Evolutionary conservation across 2,888 invertebrate species (phyloP), one percentile per base, ranked within the genome.

Genomic region (Troides oblongomaculatus): DNA sequence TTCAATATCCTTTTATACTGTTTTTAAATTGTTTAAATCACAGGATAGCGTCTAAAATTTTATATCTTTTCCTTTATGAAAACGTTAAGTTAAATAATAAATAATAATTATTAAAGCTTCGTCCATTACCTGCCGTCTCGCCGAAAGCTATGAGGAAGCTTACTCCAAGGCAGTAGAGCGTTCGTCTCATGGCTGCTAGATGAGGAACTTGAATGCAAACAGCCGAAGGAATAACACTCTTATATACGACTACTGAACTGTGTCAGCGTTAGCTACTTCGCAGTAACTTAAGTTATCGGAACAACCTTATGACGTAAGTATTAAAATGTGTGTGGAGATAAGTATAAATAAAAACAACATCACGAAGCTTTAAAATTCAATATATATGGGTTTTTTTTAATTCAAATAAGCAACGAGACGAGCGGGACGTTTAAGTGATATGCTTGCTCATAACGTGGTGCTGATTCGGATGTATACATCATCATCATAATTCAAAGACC

Each of bases 171-270:
- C 56, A 69, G 17, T 2, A 61, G 39, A 69, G 64, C 36, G 60
- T 53, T 61, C 68, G 68, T 59, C 53, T 59, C 69, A 68, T 68
- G 56, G 36, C 68, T 68, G 25, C 64, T 60, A 6, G 50, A 60
- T 53, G 21, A 39, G 39, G 1, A 6, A 68, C 68, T 18, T 59
- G 23, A 68, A 59, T 68, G 64, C 53, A 53, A 18, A 43, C 17
- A 39, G 23, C 21, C 53, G 56, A 21, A 53, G 25, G 5, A 23
- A 62, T 50, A 30, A 25, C 30, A 53, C 59, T 64, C 25, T 68
- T 68, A 59, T 64, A 64, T 68, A 68, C 53, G 0, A 36, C 21
- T 50, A 61, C 39, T 61, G 60, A 56, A 61, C 39, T 39, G 39
- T 39, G 36, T 59, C 60, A 21, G 4, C 53, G 23, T 64, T 18